Evolutionary conservation across 2,888 invertebrate genomes (phyloP), one percentile per base, ranked within the genome.

Genomic region (Luffia ferchaultella): DNA sequence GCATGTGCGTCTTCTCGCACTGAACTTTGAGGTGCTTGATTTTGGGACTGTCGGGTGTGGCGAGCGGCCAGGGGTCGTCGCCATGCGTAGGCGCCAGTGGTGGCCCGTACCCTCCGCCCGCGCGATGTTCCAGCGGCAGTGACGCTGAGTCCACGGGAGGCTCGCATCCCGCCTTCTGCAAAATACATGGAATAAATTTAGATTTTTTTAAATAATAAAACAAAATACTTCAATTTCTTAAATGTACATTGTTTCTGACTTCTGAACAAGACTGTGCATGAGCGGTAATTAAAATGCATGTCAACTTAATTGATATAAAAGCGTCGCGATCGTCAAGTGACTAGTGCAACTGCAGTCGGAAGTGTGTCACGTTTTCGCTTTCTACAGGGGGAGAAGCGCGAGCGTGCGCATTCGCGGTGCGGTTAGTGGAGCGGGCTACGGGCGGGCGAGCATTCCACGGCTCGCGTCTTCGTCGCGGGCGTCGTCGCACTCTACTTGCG

Each of bases 1-100:
- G 87, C 96, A 96, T 96, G 71, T 95, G 94, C 46, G 96, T 95
- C 76, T 96, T 96, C 76, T 96, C 96, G 76, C 96, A 96, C 72
- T 96, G 96, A 59, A 96, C 96, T 85, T 96, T 95, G 56, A 95
- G 83, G 66, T 95, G 93, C 77, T 96, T 96, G 64, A 96, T 96
- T 76, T 95, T 94, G 1, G 96, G 96, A 77, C 95, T 95, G 68
- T 96, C 96, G 17, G 95, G 92, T 46, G 93, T 89, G 45, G 93
- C 91, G 58, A 95, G 77, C 0, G 95, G 96, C 96, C 96, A 96
- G 52, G 93, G 91, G 65, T 95, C 95, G 61, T 94, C 93, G 18
- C 88, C 83, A 61, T 72, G 76, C 60, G 82, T 73, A 7, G 86
- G 78, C 42, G 88, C 77, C 20, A 91, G 89, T 50, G 93, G 89